Evolutionary conservation across 2,113 vertebrate genomes (phyloP).

Genomic region (Colius striatus): DNA sequence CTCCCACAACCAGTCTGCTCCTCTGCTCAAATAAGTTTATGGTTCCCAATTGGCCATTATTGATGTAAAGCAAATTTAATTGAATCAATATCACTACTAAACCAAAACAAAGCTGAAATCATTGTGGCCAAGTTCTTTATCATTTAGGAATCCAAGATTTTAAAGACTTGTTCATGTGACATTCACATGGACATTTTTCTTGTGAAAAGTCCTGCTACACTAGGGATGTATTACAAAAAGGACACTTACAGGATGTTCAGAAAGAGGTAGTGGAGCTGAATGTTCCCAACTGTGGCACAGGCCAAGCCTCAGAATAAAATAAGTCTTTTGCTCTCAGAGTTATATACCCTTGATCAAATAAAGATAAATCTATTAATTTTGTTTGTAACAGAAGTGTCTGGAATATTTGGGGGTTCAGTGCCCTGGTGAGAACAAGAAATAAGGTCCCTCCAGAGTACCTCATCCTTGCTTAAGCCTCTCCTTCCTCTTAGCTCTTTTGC

Average conservation of each 20-base stretch:
- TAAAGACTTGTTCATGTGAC: background rate
- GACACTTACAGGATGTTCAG: background rate
- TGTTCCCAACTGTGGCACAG: background rate
- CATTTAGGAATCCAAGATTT: background rate
- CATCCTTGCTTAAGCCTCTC: background rate
- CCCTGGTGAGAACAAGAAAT: background rate
- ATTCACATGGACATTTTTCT: background rate
- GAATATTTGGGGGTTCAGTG: background rate
- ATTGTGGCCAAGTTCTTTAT: background rate
- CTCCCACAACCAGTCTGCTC: background rate
- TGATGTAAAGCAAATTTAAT: background rate
- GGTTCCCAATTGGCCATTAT: background rate
- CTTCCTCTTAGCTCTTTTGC: background rate
- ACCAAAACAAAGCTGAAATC: background rate
- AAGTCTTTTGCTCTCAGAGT: background rate
- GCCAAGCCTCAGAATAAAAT: background rate
- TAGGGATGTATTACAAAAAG: too few species aligned
- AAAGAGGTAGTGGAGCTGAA: background rate
- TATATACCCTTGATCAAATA: background rate
- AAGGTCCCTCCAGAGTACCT: background rate
- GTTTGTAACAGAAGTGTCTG: background rate
- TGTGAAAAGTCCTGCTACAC: background rate
- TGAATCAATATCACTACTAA: background rate
- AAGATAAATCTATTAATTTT: background rate
- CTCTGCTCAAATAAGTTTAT: background rate